Base-by-base conservation (phyloP, 2,888 invertebrate species). In the Tetragnatha montana region DNA sequence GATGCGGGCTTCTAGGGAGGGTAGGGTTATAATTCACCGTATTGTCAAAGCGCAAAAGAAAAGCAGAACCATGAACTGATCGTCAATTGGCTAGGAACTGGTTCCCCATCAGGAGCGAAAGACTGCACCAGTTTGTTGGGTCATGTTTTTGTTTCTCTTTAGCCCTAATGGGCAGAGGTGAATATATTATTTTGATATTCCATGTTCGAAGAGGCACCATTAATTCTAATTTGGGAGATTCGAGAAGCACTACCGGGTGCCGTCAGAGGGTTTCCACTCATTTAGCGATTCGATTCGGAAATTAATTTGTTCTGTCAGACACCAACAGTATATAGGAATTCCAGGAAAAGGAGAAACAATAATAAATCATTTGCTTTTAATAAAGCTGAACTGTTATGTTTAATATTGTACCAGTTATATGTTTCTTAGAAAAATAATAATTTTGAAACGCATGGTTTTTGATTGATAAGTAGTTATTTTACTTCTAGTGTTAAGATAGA, bases 101-200 rank as follows among this genome's bases (percentile, higher is more conserved):
- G 81, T 81, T 81, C 21, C 21, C n/a, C n/a, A n/a, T n/a, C 60
- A 17, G 12, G 14, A 14, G 60, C 12, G 60, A 60, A 60, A 6
- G 19, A 71, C 35, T 70, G 12, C 49, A 14, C 49, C 14, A 49
- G 49, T 60, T 71, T 81, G 19, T 71, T 81, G 19, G 70, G 69
- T 80, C 80, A 69, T 69, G 47, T 49, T 68, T 76, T 74, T 80
- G 69, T 35, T 79, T 80, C 21, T 76, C n/a, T 69, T 68, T 69
- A 74, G 35, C 21, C 22, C 35, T 35, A 21, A 35, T 74, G 74
- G 35, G 35, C 21, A 10, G 74, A 35, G 8, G 75, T 22, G 47
- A 22, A 35, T n/a, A n/a, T 14, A 47, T 80, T 80, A 68, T 80
- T 69, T 80, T 80, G 69, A 68, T 80, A n/a, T 69, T 74, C 35